Conservation (phyloP, 35 echinoderm and acorn worm species). For the Patiria miniata region DNA sequence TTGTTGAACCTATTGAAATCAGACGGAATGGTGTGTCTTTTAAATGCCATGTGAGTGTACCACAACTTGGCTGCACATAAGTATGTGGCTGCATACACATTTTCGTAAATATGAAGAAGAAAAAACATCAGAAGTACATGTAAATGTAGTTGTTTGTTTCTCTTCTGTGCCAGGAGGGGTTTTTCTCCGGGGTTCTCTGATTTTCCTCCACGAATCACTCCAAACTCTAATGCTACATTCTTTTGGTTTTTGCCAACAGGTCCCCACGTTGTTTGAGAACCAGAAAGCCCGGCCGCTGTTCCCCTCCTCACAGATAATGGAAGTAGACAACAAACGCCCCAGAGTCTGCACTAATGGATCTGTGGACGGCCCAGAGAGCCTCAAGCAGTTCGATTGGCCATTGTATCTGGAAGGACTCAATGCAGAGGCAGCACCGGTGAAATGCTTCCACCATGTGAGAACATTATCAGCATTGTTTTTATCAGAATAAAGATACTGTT, state of each 20-base stretch:
- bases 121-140: too few relatives aligned
- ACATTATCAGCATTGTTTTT: background rate
- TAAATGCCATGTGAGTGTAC: too few relatives aligned
- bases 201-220: too few relatives aligned
- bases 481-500: background rate
- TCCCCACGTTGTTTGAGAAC: slow-evolving; percentile 89
- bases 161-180: too few relatives aligned
- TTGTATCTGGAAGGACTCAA: slow-evolving; percentile 66
- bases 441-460: slow-evolving; percentile 96
- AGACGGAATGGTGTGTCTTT: too few relatives aligned
- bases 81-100: too few relatives aligned
- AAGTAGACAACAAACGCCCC: slow-evolving; percentile 4
- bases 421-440: slow-evolving; percentile 78
- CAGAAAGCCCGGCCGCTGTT: slow-evolving; percentile 85
- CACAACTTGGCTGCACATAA: too few relatives aligned
- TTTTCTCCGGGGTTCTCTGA: too few relatives aligned
- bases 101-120: too few relatives aligned
- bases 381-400: slow-evolving; percentile 78
- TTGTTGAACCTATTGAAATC: too few relatives aligned
- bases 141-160: too few relatives aligned
- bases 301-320: slow-evolving; percentile 38
- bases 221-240: too few relatives aligned
- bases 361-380: background rate
- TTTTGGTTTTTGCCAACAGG: slow-evolving; percentile 47
- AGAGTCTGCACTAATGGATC: slow-evolving; percentile 27